These are phyloP conservation scores for Loxodonta africana DNA, from an alignment of 2,113 vertebrate genomes.

Conservation along the genomic window DNA sequence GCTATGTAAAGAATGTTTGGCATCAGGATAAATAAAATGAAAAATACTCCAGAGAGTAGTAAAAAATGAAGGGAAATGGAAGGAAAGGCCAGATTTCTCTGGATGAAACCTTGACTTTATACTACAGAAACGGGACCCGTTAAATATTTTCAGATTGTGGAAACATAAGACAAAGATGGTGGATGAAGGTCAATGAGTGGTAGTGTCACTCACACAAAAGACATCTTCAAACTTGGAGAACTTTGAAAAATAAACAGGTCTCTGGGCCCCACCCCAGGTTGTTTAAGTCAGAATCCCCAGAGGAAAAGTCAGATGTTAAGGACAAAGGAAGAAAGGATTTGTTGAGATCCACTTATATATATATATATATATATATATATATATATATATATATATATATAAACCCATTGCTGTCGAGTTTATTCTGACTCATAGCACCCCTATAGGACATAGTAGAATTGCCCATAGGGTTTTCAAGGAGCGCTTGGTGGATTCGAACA, in stretches of 20 bases:
- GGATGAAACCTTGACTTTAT: background rate
- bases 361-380: background rate
- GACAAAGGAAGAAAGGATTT: background rate
- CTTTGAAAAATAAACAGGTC: background rate
- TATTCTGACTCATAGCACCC: too few species aligned
- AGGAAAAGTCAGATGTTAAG: background rate
- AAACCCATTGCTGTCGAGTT: too few species aligned
- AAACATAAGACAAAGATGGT: background rate
- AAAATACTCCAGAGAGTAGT: background rate
- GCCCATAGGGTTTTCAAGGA: too few species aligned
- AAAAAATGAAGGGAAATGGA: background rate
- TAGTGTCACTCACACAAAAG: background rate
- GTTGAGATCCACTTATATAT: background rate
- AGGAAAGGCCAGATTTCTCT: background rate
- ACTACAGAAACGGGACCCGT: background rate
- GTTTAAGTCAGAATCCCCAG: background rate
- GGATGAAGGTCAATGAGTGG: background rate
- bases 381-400: background rate
- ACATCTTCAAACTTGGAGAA: background rate
- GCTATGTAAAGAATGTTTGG: background rate
- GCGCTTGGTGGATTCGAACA: too few species aligned
- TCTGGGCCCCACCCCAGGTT: background rate
- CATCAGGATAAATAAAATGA: background rate
- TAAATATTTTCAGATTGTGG: background rate
- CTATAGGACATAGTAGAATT: too few species aligned